A percentile compares a stretch with the other conserved stretches of the same genome.
Conservation (phyloP, 2,797 vertebrate genomes). For the Poeciliopsis turneri region DNA sequence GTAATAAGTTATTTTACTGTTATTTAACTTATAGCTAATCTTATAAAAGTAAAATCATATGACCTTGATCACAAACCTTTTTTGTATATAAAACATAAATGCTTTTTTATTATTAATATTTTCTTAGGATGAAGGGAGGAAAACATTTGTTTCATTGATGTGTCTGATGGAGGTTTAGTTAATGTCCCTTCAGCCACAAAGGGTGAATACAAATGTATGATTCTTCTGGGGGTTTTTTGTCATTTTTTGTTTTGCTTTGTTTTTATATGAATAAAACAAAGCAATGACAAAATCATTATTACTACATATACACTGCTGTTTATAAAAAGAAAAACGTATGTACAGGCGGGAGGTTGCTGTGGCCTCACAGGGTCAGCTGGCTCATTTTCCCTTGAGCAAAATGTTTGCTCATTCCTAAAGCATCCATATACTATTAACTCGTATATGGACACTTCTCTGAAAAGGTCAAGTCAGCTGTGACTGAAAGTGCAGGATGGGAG, state of each 20-base stretch:
- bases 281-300: no score
- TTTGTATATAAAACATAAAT: neutral
- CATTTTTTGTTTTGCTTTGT: neutral
- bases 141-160: neutral
- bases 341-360: no score
- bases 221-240: neutral
- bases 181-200: neutral
- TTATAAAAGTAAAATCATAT: neutral
- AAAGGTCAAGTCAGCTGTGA: slow-evolving; percentile 31
- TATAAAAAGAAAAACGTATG: no score
- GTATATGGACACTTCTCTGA: slow-evolving; percentile 20
- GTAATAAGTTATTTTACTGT: neutral
- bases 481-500: neutral
- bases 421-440: slow-evolving; percentile 30
- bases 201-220: neutral
- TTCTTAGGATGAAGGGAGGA: neutral
- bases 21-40: neutral
- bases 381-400: slow-evolving; percentile 16
- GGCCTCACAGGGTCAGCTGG: no score
- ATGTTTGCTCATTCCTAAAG: slow-evolving; percentile 10
- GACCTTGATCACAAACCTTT: neutral
- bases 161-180: neutral
- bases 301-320: no score
- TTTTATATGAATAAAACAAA: neutral
- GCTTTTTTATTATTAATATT: neutral